Evolutionary conservation across 2,113 vertebrate species (phyloP).

Genomic region (Epinephelus cyanopodus): DNA sequence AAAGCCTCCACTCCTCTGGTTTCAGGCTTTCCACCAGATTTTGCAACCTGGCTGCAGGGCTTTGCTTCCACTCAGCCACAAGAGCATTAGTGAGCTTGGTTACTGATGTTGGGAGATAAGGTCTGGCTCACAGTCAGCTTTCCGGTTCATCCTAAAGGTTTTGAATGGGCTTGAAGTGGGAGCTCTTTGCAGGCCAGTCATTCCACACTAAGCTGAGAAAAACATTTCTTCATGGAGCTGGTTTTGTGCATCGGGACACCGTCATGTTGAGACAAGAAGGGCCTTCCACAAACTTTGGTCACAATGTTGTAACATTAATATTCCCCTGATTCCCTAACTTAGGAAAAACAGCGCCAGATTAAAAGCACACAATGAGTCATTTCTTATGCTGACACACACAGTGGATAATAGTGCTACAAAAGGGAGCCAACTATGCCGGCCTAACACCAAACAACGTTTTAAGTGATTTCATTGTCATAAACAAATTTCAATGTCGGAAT

Average conservation of each 20-base stretch:
- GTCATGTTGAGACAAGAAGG: background rate
- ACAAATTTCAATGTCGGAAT: no score
- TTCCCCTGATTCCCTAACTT: no score
- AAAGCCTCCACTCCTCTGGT: background rate
- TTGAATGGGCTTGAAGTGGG: background rate
- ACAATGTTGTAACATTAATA: background rate
- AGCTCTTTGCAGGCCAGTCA: background rate
- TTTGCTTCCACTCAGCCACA: slow-evolving; percentile 16
- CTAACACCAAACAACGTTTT: no score
- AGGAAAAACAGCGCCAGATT: no score
- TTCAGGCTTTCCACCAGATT: background rate
- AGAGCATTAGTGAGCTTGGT: background rate
- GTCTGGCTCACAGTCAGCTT: background rate
- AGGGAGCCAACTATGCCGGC: no score
- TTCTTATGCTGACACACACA: background rate
- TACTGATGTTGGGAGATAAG: background rate
- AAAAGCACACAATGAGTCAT: no score
- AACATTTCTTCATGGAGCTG: background rate
- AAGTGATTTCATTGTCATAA: no score
- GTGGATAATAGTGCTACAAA: background rate
- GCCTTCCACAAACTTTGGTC: background rate
- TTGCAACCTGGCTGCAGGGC: background rate
- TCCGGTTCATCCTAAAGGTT: background rate
- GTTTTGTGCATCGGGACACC: background rate
- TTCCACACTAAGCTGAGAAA: background rate